These are phyloP conservation scores for Listrodromus nycthemerus DNA, from an alignment of 2,888 invertebrate species.

Conservation along the genomic window DNA sequence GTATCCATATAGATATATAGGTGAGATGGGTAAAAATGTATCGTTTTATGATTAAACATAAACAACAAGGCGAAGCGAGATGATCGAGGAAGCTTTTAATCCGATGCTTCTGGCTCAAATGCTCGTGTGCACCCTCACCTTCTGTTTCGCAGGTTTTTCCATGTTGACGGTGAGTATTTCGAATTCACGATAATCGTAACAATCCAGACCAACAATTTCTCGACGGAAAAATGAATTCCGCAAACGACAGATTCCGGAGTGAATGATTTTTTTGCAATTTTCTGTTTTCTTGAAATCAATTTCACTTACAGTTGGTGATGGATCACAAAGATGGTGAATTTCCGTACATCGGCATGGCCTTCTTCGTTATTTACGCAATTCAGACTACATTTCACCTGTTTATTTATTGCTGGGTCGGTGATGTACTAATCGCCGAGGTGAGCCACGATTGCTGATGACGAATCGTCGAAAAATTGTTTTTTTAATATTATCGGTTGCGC, in stretches of 20 bases:
- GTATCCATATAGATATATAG: neutral
- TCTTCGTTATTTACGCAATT: slow-evolving; percentile 64
- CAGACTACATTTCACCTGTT: slow-evolving; percentile 71
- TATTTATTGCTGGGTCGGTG: slow-evolving; percentile 76
- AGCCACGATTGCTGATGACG: slow-evolving; percentile 8
- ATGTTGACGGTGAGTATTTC: slow-evolving; percentile 71
- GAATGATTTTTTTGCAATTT: too few species aligned
- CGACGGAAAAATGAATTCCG: too few species aligned
- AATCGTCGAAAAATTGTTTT: neutral
- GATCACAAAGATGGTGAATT: slow-evolving; percentile 49
- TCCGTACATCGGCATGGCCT: slow-evolving; percentile 53
- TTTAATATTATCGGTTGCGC: slow-evolving; percentile 16
- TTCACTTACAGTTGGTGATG: slow-evolving; percentile 52
- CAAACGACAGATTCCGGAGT: too few species aligned
- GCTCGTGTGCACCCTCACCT: slow-evolving; percentile 71
- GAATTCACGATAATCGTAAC: neutral
- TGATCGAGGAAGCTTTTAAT: slow-evolving; percentile 75
- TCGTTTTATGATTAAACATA: neutral
- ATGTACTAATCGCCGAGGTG: slow-evolving; percentile 68
- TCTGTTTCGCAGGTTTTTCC: slow-evolving; percentile 76
- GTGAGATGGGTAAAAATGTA: neutral
- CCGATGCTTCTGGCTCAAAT: slow-evolving; percentile 74
- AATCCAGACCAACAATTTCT: neutral
- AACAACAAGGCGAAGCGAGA: slow-evolving; percentile 61
- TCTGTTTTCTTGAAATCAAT: too few species aligned